Conservation (phyloP, 1,140 invertebrate species). For the Papilio glaucus region DNA sequence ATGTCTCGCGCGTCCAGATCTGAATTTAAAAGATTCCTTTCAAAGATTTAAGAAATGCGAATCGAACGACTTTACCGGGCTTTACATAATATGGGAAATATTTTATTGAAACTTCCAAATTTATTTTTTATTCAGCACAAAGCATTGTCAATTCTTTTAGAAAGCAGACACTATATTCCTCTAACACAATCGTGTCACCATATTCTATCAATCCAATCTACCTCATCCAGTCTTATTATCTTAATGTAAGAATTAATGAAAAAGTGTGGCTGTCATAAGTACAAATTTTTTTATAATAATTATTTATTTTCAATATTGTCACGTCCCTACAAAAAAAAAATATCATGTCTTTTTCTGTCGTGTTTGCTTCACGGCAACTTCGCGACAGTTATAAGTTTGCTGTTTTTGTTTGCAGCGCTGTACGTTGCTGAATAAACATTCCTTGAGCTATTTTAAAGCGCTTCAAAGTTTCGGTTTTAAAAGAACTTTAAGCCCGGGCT, state of each 20-base stretch:
- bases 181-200: too few species aligned
- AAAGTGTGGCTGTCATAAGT: too few species aligned
- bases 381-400: conserved; percentile 20
- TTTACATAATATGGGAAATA: too few species aligned
- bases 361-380: conserved; percentile 9
- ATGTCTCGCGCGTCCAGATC: background rate
- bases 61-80: background rate
- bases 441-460: conserved; percentile 24
- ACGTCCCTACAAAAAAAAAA: conserved; percentile 3
- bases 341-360: background rate
- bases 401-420: conserved; percentile 13
- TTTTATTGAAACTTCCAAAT: too few species aligned
- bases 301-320: background rate
- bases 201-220: too few species aligned
- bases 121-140: too few species aligned
- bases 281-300: background rate
- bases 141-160: too few species aligned
- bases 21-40: conserved; percentile 16
- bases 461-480: conserved; percentile 8
- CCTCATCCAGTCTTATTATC: too few species aligned
- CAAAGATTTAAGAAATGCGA: conserved; percentile 14
- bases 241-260: too few species aligned
- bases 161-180: too few species aligned
- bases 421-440: conserved; percentile 15
- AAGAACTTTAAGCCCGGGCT: conserved; percentile 14